Conservation (phyloP, 1,140 invertebrate genomes). For the Camponotus vicinus region DNA sequence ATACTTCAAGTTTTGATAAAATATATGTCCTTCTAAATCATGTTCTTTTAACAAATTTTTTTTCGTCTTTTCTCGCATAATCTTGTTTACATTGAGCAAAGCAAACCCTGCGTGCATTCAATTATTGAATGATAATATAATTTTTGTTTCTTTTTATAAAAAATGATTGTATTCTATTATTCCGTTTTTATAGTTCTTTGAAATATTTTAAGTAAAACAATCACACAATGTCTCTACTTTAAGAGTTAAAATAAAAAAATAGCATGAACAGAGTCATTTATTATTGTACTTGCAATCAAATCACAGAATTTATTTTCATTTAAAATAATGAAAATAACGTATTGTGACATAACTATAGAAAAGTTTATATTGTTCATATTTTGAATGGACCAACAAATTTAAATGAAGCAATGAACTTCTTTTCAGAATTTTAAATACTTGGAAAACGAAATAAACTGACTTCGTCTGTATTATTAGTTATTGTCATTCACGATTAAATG, state of each 20-base stretch:
- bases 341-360: neutral
- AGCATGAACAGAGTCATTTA: too few relatives aligned
- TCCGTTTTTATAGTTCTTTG: neutral
- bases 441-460: neutral
- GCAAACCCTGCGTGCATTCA: slow-evolving; percentile 21
- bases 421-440: neutral
- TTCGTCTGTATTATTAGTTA: neutral
- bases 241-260: neutral
- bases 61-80: slow-evolving; percentile 18
- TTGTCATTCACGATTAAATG: slow-evolving; percentile 18
- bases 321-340: neutral
- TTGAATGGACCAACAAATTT: neutral
- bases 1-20: slow-evolving; percentile 31
- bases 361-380: neutral
- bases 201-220: neutral
- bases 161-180: neutral
- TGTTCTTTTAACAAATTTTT: neutral
- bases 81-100: slow-evolving; percentile 36
- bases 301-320: slow-evolving; percentile 1
- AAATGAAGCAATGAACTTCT: slow-evolving; percentile 37
- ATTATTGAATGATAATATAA: slow-evolving; percentile 22
- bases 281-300: neutral
- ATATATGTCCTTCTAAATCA: slow-evolving; percentile 18
- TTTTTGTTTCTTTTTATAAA: neutral
- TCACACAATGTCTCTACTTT: neutral